Conservation (phyloP, 1,140 invertebrate genomes). For the Adoxophyes honmai region DNA sequence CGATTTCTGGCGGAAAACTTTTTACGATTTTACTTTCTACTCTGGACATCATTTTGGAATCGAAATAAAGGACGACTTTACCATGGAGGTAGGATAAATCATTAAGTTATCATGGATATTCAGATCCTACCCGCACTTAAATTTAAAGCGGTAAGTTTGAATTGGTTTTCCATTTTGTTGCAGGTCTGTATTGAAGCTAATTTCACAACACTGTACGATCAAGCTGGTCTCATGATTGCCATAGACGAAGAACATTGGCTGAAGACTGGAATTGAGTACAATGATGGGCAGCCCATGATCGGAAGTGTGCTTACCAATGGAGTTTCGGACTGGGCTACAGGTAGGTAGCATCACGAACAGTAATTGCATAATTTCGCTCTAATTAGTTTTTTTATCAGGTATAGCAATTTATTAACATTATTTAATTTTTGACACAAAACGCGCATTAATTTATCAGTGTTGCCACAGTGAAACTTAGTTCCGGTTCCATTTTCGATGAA, state of each 20-base stretch:
- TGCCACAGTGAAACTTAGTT: too few relatives aligned
- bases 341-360: constrained; percentile 28
- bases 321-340: constrained; percentile 56
- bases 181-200: constrained; percentile 51
- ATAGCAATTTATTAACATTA: too few relatives aligned
- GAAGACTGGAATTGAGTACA: constrained; percentile 57
- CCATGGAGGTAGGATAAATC: constrained; percentile 34
- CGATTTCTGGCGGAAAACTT: constrained; percentile 60
- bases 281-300: constrained; percentile 56
- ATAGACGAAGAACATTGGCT: constrained; percentile 52
- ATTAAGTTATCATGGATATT: not conserved
- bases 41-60: constrained; percentile 46
- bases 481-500: too few relatives aligned
- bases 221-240: constrained; percentile 57
- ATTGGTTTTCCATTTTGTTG: constrained; percentile 15
- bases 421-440: too few relatives aligned
- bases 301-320: constrained; percentile 50
- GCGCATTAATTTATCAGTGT: too few relatives aligned
- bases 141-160: too few relatives aligned
- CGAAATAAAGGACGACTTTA: constrained; percentile 45
- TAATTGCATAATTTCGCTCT: too few relatives aligned
- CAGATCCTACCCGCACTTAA: not conserved
- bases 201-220: constrained; percentile 48
- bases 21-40: constrained; percentile 44
- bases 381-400: too few relatives aligned